These are phyloP conservation scores for Podargus strigoides DNA, from an alignment of 2,797 vertebrate genomes.

Conservation along the genomic window DNA sequence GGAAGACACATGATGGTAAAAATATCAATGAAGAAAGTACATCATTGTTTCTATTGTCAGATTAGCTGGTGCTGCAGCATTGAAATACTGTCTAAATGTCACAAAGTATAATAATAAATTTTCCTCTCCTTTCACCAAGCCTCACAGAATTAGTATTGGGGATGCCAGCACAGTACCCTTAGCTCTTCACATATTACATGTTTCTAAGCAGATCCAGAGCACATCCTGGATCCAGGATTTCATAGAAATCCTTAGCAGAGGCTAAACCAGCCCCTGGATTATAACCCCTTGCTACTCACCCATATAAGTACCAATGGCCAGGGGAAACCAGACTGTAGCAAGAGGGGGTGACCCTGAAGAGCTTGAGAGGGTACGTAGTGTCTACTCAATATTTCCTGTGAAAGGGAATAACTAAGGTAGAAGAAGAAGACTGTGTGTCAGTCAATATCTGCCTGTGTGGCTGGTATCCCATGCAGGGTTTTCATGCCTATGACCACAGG, in stretches of 20 bases:
- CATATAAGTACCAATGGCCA: background rate
- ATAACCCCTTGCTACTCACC: background rate
- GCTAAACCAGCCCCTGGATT: background rate
- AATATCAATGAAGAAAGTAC: constrained; percentile 5
- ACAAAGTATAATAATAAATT: background rate
- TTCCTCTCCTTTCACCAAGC: background rate
- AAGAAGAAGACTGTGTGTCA: background rate
- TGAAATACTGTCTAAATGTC: background rate
- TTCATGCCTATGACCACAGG: fast-evolving
- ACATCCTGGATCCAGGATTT: background rate
- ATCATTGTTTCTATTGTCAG: constrained; percentile 15
- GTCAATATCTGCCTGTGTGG: background rate
- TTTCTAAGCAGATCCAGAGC: background rate
- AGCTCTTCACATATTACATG: background rate
- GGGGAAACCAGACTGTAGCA: fast-evolving
- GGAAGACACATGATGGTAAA: background rate
- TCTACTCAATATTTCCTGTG: background rate
- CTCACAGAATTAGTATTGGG: background rate
- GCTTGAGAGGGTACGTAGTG: background rate
- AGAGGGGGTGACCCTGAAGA: background rate
- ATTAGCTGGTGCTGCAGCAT: background rate
- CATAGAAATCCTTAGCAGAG: background rate
- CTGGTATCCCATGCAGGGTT: background rate
- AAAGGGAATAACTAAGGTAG: background rate
- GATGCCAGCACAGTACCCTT: background rate